Evolutionary conservation across 2,113 vertebrate genomes (phyloP).

Genomic region (Scalopus aquaticus): DNA sequence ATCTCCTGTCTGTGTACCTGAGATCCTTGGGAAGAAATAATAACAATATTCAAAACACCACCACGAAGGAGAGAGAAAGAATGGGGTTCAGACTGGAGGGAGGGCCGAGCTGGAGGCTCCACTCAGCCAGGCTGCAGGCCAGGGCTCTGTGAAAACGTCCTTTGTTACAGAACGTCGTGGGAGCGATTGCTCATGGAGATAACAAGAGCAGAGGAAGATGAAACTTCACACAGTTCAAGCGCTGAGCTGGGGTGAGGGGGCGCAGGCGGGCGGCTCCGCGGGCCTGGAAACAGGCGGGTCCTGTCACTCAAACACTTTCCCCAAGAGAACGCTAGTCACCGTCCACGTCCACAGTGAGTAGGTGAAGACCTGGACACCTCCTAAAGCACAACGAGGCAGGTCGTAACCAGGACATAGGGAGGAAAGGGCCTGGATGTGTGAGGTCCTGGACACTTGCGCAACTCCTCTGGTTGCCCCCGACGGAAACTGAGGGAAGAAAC

Average conservation of each 20-base stretch:
- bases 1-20: background rate
- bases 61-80: background rate
- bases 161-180: constrained; percentile 82
- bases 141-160: constrained; percentile 68
- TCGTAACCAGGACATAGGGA: constrained; percentile 28
- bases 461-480: background rate
- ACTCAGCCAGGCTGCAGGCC: constrained; percentile 27
- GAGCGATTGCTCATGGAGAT: constrained; percentile 82
- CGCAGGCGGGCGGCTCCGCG: background rate
- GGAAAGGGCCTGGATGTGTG: background rate
- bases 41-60: background rate
- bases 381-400: constrained; percentile 70
- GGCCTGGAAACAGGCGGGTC: background rate
- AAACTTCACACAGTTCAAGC: constrained; percentile 80
- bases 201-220: constrained; percentile 73
- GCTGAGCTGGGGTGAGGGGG: constrained; percentile 17
- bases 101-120: background rate
- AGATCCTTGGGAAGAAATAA: background rate
- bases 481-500: constrained; percentile 25
- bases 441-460: background rate
- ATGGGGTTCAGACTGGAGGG: background rate
- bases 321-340: background rate
- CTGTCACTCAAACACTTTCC: background rate
- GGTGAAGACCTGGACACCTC: constrained; percentile 3
- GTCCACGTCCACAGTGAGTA: background rate